Evolutionary conservation across 2,113 vertebrate genomes (phyloP), one percentile per base, ranked within the genome.

Genomic region (Sorex fumeus): DNA sequence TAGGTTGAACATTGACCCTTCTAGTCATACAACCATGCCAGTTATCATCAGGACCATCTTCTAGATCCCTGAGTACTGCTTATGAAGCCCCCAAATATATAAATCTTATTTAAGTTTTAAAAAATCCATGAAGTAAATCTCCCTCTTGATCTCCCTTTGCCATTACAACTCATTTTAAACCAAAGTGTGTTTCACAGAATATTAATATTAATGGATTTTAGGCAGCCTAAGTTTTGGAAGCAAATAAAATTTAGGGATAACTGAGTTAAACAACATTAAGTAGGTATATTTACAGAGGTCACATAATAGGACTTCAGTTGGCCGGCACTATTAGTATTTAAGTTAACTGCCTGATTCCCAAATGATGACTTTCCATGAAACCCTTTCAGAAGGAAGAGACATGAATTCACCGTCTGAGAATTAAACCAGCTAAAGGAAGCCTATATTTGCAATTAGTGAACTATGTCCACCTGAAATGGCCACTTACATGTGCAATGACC

Each of bases 141-240:
- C 47, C 47, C 34, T 87, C 82, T 91, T 82, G 62, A 81, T 87
- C 32, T 72, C 43, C 8, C 23, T 74, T 84, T 67, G 18, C 87
- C 70, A 95, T 72, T 95, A 90, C 87, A 91, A 85, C 66, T 91
- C 78, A 71, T 87, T 93, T 95, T 89, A 92, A 91, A 87, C 36
- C 57, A 85, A 77, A 87, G 28, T 67, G 78, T 80, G 74, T 70
- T 89, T 62, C 47, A 32, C 57, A 36, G 84, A 91, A 95, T 93
- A 34, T 87, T 89, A 90, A 95, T 93, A 34, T 87, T 91, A 90
- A 95, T 87, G 23, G 30, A 84, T 72, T 23, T 70, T 96, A 92
- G 47, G 43, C 87, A 92, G 84, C 69, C 69, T 91, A 88, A 89
- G 30, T 94, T 80, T 84, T 8, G 72, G 78, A 53, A 70, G 85